These are phyloP conservation scores for Alexandromys fortis DNA, from an alignment of 2,113 vertebrate species.

Conservation along the genomic window DNA sequence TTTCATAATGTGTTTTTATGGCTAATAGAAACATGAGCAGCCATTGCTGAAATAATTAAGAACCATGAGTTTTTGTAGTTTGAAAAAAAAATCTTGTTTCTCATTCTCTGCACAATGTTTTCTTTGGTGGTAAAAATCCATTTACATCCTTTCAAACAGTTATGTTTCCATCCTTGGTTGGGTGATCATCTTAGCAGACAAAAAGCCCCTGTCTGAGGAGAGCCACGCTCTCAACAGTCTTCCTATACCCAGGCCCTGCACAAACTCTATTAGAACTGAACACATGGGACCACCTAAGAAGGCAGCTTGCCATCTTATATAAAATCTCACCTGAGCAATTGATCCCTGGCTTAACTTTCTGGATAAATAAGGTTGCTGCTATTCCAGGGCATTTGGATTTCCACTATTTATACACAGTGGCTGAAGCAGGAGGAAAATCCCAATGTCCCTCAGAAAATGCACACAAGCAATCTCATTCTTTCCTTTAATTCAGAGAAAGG, in stretches of 20 bases:
- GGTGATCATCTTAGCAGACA: neutral
- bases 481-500: neutral
- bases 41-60: slow-evolving; percentile 5
- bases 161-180: neutral
- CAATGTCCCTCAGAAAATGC: neutral
- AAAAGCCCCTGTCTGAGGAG: neutral
- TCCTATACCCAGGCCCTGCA: neutral
- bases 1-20: slow-evolving; percentile 19
- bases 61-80: neutral
- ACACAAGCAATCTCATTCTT: neutral
- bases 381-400: neutral
- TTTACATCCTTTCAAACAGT: neutral
- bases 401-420: neutral
- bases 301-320: neutral
- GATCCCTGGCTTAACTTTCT: neutral
- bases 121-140: neutral
- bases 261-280: neutral
- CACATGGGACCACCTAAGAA: neutral
- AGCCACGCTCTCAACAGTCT: neutral
- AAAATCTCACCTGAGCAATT: neutral
- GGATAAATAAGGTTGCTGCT: neutral
- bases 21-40: neutral
- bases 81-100: neutral
- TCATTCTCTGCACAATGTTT: neutral
- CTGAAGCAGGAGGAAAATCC: neutral